Evolutionary conservation across 2,797 vertebrate species (phyloP), one percentile per base, ranked within the genome.

Genomic region (Centroberyx gerrardi): DNA sequence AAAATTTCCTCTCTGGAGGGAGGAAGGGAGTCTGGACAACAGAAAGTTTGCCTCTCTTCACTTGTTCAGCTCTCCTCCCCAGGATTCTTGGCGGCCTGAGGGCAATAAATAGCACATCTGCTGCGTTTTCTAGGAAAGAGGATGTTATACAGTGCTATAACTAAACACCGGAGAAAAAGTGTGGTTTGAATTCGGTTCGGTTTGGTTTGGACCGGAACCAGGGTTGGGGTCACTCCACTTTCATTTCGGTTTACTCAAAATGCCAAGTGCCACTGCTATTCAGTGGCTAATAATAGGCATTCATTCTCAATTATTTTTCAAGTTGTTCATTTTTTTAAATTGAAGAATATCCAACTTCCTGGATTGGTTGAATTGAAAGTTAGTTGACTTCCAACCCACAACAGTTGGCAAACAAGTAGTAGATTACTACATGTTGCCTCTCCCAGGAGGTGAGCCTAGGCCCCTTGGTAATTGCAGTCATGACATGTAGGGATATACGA

Each of bases 51-150:
- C 74, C 71, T 81, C 80, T 62, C 73, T 74, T 88, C 82, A 84
- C 80, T 36, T 82, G 82, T 87, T 87, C 72, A 38, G 38, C 87
- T 80, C 76, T 91, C 80, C 85, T 92, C 90, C 89, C 80, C 15
- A 46, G 86, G 90, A 92, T 89, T 92, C 82, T 92, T 88, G 88
- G 90, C 90, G 77, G 77, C 48, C 55, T 7, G 62, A 74, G 55
- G 5, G 60, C 83, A 88, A 92, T 93, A 92, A 93, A 89, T 82
- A 83, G 58, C 90, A 89, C 88, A 93, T 93, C 92, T 93, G 86
- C 84, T 87, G 78, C 28, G 83, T 89, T 91, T 90, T 94, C 88
- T 83, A 92, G 81, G 88, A 89, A 91, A 76, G 15, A 64, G 79
- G 78, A 83, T 84, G 83, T 77, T 8, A 17, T 84, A 74, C 33